Conservation (phyloP, 2,888 invertebrate species). For the Miltochrista miniata region DNA sequence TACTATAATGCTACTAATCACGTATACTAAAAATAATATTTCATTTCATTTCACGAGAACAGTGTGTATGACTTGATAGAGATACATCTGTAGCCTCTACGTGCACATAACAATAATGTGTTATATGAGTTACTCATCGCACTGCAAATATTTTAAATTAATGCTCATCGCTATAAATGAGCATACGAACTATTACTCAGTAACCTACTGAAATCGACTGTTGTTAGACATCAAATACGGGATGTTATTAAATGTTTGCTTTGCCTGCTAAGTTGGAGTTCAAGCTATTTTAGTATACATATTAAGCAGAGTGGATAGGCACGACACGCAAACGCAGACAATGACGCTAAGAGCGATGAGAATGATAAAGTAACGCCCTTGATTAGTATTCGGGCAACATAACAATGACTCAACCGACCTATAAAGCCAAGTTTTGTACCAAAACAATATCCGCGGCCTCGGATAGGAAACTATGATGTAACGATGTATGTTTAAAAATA, state of each 20-base stretch:
- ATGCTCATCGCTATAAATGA: constrained; percentile 40
- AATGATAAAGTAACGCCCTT: background rate
- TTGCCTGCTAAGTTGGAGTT: constrained; percentile 22
- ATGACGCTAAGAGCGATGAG: too few species aligned
- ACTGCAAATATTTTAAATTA: constrained; percentile 6
- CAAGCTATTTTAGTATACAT: constrained; percentile 14
- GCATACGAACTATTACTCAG: constrained; percentile 26
- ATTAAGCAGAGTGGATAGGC: background rate
- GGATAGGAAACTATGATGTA: constrained; percentile 7
- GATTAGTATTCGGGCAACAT: background rate
- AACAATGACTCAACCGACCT: background rate
- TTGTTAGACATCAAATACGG: constrained; percentile 7
- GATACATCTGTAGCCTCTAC: too few species aligned
- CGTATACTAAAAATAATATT: constrained; percentile 34
- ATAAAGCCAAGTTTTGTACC: background rate
- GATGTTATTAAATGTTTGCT: constrained; percentile 8
- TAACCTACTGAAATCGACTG: constrained; percentile 10
- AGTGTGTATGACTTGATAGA: too few species aligned
- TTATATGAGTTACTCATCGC: background rate
- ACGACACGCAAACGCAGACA: background rate
- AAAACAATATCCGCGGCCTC: constrained; percentile 3
- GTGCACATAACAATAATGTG: too few species aligned
- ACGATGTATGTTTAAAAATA: constrained; percentile 11
- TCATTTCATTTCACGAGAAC: background rate
- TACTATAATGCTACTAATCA: constrained; percentile 64